Evolutionary conservation across 1,140 invertebrate genomes (phyloP), one percentile per base, ranked within the genome.

Genomic region (Ceratosolen fusciceps): DNA sequence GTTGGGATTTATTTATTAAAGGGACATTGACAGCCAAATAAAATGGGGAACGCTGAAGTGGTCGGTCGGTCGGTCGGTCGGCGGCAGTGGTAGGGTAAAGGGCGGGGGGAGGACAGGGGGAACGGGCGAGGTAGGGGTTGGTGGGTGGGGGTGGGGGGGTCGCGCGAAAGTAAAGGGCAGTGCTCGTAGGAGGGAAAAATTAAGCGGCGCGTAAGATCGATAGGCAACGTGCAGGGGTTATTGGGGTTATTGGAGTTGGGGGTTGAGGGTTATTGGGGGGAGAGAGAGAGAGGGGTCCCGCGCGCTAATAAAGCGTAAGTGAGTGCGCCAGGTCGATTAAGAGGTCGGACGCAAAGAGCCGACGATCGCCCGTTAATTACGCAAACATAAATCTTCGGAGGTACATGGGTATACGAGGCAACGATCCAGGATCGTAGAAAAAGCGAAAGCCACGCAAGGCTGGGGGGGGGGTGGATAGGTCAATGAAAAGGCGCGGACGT

Each of bases 311-410:
- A 68, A 47, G 39, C n/a, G 24, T n/a, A n/a, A n/a, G 14, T 68
- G 47, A 65, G 31, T 37, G 5, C 60, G 2, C 16, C 31, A n/a
- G 19, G 5, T 31, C 16, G 10, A 19, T 0, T 2, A 34, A 65
- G 31, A 16, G 43, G 58, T 14, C 31, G 19, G 31, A 1, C 0
- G 21, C 16, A 39, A 47, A 60, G 60, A 47, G 29, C 0, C 8
- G 34, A 74, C 47, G 31, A 60, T 24, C 26, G 14, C 34, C 34
- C 52, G 60, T 74, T 58, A 74, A 74, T 37, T 31, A 43, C 12
- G 39, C 5, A 49, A n/a, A 49, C 67, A 70, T 70, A 47, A 70
- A 70, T 70, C 67, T 70, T 49, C 16, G 49, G 34, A 31, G 54
- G 37, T 19, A 49, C 60, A 60, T 39, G 43, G 52, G 0, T 74